These are phyloP conservation scores for Numenius arquata DNA, from an alignment of 2,113 vertebrate species.

Conservation along the genomic window DNA sequence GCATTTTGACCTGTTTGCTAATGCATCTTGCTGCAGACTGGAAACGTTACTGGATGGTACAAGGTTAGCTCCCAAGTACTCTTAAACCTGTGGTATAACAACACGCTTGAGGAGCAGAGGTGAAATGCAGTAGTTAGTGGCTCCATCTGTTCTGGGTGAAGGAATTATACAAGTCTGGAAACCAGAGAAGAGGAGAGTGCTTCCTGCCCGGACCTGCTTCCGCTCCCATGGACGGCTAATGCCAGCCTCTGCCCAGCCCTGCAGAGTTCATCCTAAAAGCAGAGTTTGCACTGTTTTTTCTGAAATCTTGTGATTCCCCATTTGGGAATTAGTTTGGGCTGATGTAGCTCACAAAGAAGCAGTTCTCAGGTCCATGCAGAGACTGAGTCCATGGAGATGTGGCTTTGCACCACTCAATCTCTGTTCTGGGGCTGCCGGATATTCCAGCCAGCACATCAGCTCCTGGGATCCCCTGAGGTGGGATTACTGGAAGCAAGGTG, in stretches of 20 bases:
- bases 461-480: not conserved
- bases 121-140: not conserved
- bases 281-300: not conserved
- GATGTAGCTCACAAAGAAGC: not conserved
- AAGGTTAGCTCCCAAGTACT: not conserved
- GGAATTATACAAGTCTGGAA: not conserved
- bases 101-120: not conserved
- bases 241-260: not conserved
- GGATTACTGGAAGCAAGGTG: not conserved
- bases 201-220: not conserved
- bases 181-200: not conserved
- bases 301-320: not conserved
- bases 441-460: not conserved
- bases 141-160: not conserved
- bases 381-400: accelerated
- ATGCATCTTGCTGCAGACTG: not conserved
- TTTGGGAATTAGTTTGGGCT: not conserved
- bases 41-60: not conserved
- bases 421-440: accelerated
- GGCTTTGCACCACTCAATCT: not conserved
- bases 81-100: not conserved
- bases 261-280: not conserved
- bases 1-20: not conserved
- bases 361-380: not conserved
- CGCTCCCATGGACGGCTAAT: not conserved